phyloP scores from a whole-genome alignment of 1,140 invertebrate genomes.

The Tetragonula clypearis region DNA sequence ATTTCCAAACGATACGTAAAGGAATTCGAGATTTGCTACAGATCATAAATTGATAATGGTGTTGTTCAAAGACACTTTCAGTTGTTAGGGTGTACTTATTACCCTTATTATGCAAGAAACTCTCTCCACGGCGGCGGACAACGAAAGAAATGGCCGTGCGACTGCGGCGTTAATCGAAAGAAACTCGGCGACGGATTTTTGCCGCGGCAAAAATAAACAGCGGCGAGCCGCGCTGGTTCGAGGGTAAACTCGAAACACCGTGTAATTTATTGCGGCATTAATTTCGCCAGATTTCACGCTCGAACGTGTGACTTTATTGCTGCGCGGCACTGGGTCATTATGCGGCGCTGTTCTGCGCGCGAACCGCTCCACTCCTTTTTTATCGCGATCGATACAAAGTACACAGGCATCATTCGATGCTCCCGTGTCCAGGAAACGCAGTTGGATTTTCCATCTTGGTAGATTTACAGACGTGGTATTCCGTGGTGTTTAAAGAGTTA shows the following conservation, averaged over 20 bases:
- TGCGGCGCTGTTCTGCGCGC: neutral
- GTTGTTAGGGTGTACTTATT: neutral
- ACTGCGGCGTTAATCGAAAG: conserved; percentile 9
- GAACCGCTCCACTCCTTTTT: neutral
- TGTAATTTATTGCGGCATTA: conserved; percentile 35
- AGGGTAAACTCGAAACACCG: neutral
- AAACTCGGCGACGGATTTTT: neutral
- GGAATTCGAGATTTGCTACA: too few species aligned
- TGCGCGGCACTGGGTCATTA: conserved; percentile 5
- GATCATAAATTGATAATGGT: too few species aligned
- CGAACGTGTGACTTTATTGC: conserved; percentile 26
- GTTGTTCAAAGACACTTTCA: too few species aligned
- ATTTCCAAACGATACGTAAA: too few species aligned
- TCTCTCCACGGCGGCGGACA: neutral
- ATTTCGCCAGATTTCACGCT: conserved; percentile 34
- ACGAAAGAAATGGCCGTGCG: neutral
- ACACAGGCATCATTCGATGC: neutral
- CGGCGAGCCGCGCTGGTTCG: too few species aligned
- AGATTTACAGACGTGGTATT: neutral
- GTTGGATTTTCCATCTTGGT: neutral
- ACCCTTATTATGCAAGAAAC: neutral
- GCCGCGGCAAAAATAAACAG: neutral
- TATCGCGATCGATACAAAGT: neutral
- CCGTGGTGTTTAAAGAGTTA: neutral
- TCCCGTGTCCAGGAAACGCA: neutral